These are phyloP conservation scores for Hylaea fasciaria DNA, from an alignment of 2,888 invertebrate genomes.

Conservation along the genomic window DNA sequence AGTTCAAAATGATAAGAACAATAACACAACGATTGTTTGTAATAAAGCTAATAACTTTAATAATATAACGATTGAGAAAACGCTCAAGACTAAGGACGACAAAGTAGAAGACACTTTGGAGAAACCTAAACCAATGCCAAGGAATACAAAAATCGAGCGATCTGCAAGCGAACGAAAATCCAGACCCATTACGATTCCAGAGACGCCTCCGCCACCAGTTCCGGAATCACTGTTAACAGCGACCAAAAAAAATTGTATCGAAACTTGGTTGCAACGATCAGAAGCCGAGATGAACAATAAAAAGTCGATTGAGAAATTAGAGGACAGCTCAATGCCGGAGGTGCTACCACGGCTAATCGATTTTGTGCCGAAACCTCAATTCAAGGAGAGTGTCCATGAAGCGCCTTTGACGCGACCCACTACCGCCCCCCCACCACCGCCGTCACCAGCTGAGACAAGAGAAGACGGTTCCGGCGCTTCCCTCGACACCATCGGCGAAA, in stretches of 20 bases:
- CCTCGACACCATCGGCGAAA: slow-evolving; percentile 89
- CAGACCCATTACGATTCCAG: slow-evolving; percentile 65
- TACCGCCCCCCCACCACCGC: slow-evolving; percentile 73
- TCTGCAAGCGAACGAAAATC: slow-evolving; percentile 72
- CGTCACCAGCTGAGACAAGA: slow-evolving; percentile 73
- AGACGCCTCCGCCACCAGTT: slow-evolving; percentile 59
- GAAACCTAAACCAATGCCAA: slow-evolving; percentile 84
- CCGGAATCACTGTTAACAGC: slow-evolving; percentile 73
- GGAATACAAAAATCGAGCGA: slow-evolving; percentile 79
- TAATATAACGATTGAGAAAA: slow-evolving; percentile 62
- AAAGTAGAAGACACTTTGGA: slow-evolving; percentile 50
- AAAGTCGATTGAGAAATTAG: slow-evolving; percentile 69
- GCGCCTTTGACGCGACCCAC: slow-evolving; percentile 66
- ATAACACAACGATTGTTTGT: slow-evolving; percentile 64
- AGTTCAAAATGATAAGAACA: slow-evolving; percentile 74
- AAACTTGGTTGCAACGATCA: slow-evolving; percentile 79
- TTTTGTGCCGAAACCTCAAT: slow-evolving; percentile 87
- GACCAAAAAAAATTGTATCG: slow-evolving; percentile 81
- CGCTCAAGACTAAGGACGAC: slow-evolving; percentile 25
- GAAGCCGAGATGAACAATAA: slow-evolving; percentile 80
- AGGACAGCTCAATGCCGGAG: slow-evolving; percentile 71
- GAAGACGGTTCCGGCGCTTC: slow-evolving; percentile 86
- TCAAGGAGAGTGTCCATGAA: slow-evolving; percentile 67
- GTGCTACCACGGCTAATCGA: slow-evolving; percentile 88
- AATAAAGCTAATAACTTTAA: slow-evolving; percentile 49